phyloP scores from a whole-genome alignment of 2,888 invertebrate genomes.

The Alcis repandata region DNA sequence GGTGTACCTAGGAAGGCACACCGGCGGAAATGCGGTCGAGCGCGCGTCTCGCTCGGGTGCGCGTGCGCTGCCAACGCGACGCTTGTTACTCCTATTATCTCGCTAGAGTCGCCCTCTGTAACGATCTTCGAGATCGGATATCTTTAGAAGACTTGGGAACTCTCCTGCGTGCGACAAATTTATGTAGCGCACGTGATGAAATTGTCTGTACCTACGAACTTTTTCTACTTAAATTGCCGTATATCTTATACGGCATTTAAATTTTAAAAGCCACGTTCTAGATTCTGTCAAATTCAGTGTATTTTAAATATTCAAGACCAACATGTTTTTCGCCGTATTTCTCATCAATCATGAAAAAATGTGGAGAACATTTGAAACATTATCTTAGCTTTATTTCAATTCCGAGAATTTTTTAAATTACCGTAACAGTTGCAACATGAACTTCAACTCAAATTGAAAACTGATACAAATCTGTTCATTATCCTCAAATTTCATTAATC shows the following conservation, averaged over 20 bases:
- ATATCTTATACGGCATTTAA: background rate
- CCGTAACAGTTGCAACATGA: constrained; percentile 40
- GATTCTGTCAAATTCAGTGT: background rate
- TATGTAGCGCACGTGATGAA: constrained; percentile 16
- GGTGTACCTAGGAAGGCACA: constrained; percentile 71
- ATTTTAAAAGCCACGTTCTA: background rate
- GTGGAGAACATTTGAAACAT: background rate
- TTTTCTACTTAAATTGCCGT: background rate
- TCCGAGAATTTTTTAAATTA: constrained; percentile 15
- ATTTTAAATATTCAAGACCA: background rate
- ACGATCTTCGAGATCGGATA: constrained; percentile 71
- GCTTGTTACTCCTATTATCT: constrained; percentile 81
- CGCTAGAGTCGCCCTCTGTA: constrained; percentile 68
- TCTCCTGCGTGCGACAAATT: constrained; percentile 49
- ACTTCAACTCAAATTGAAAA: constrained; percentile 42
- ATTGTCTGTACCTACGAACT: constrained; percentile 6
- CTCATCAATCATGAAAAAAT: constrained; percentile 2
- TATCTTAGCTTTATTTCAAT: constrained; percentile 8
- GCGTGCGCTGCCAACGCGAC: constrained; percentile 74
- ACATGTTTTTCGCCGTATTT: background rate
- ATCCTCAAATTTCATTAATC: constrained; percentile 59
- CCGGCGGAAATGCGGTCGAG: constrained; percentile 84
- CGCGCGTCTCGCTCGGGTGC: constrained; percentile 76
- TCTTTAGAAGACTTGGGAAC: constrained; percentile 69
- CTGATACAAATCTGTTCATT: constrained; percentile 48